phyloP scores from a whole-genome alignment of 2,113 vertebrate species.

The Eublepharis macularius region DNA sequence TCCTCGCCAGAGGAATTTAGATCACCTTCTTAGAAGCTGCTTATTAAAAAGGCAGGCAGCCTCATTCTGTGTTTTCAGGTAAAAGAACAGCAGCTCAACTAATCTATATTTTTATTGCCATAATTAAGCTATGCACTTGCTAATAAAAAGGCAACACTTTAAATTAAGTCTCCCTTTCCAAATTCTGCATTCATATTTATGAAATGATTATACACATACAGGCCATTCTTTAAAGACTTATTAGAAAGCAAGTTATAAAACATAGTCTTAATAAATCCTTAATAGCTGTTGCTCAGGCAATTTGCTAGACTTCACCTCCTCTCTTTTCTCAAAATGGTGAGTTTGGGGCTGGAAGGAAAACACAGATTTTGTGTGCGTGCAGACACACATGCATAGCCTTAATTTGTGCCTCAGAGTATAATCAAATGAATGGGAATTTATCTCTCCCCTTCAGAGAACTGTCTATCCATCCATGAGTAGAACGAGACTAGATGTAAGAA shows the following conservation, averaged over 20 bases:
- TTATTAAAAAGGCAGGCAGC: constrained; percentile 59
- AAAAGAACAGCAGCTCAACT: constrained; percentile 72
- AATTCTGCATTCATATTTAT: constrained; percentile 74
- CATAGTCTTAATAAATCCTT: constrained; percentile 62
- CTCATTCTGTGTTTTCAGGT: constrained; percentile 64
- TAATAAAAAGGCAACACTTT: constrained; percentile 76
- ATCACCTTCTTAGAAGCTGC: constrained; percentile 57
- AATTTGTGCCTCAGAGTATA: neutral
- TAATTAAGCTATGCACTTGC: constrained; percentile 74
- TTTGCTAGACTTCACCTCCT: constrained; percentile 2
- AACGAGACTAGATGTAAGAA: neutral
- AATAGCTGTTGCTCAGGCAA: constrained; percentile 57
- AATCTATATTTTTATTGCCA: constrained; percentile 72
- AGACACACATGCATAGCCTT: neutral
- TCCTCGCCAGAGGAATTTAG: constrained; percentile 68
- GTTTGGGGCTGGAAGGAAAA: constrained; percentile 37
- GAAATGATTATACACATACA: constrained; percentile 69
- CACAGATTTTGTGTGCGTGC: neutral
- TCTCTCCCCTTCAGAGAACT: neutral
- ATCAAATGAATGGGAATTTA: neutral
- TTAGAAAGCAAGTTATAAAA: constrained; percentile 54
- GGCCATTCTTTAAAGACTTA: constrained; percentile 72
- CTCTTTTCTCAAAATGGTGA: constrained; percentile 5
- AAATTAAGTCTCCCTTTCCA: constrained; percentile 68
- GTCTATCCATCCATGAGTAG: neutral